Percentiles rank a stretch among this genome's conserved stretches.
Evolutionary conservation across 1,140 invertebrate species (phyloP).

Genomic region (Cydia pomonella): DNA sequence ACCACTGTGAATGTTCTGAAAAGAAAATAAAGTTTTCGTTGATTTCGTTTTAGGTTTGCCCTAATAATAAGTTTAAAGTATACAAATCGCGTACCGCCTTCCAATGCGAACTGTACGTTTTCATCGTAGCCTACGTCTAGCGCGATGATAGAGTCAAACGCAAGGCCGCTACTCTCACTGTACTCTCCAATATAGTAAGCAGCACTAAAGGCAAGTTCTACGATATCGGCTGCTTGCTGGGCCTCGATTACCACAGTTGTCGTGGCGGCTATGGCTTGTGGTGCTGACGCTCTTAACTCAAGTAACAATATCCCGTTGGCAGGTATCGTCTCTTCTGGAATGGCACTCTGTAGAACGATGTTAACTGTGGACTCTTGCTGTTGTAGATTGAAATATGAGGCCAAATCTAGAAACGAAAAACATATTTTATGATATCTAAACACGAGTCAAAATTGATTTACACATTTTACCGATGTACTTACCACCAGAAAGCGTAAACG

Average conservation of each 20-base stretch:
- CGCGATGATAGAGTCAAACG: neutral
- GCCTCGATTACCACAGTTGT: neutral
- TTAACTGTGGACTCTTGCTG: slow-evolving; percentile 2
- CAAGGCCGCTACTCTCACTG: neutral
- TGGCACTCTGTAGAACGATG: neutral
- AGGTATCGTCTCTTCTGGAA: neutral
- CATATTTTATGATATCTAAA: too few relatives aligned
- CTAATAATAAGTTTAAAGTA: neutral
- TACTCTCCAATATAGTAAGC: slow-evolving; percentile 9
- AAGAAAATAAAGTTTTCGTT: too few relatives aligned
- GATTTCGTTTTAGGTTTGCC: too few relatives aligned
- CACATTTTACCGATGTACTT: too few relatives aligned
- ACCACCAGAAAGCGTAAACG: too few relatives aligned
- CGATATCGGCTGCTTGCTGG: neutral
- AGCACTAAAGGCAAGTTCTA: neutral
- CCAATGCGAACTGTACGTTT: slow-evolving; percentile 6
- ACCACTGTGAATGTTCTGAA: slow-evolving; percentile 41
- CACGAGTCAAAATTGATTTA: too few relatives aligned
- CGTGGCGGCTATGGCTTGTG: neutral
- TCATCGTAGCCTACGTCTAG: neutral
- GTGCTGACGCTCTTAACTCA: neutral
- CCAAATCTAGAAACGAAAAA: neutral
- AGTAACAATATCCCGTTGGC: neutral
- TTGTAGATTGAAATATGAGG: neutral
- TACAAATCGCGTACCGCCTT: neutral